A percentile compares a stretch with the other conserved stretches of the same genome.
These are phyloP conservation scores for Auanema freiburgensis DNA, from an alignment of 2,888 invertebrate species.

Conservation along the genomic window DNA sequence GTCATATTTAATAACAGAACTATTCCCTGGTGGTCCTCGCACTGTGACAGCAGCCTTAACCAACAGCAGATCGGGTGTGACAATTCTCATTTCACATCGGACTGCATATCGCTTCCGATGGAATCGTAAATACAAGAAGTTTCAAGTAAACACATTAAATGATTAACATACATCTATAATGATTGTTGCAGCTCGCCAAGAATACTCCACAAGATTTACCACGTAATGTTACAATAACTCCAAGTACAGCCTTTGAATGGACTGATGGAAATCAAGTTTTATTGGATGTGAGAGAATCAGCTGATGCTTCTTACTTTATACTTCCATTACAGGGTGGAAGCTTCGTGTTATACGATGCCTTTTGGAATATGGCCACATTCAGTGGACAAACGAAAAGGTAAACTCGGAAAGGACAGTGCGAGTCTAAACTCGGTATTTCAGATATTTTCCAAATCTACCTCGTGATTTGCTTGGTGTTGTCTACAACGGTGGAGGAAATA, in stretches of 20 bases:
- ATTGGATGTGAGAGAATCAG: conserved; percentile 32
- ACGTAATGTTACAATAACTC: conserved; percentile 50
- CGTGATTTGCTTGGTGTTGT: conserved; percentile 54
- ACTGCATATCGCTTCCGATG: conserved; percentile 56
- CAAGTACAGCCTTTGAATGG: conserved; percentile 58
- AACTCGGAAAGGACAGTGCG: neutral
- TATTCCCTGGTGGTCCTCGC: conserved; percentile 54
- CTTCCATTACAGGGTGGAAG: conserved; percentile 38
- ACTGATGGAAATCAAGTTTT: conserved; percentile 57
- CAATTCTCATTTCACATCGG: conserved; percentile 45
- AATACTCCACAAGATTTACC: conserved; percentile 52
- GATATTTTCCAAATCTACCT: conserved; percentile 51
- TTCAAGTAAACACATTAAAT: conserved; percentile 41
- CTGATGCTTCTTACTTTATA: neutral
- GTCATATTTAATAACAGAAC: conserved; percentile 47
- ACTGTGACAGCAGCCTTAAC: conserved; percentile 57
- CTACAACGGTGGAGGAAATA: conserved; percentile 41
- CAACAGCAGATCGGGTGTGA: conserved; percentile 53
- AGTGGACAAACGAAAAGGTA: conserved; percentile 37
- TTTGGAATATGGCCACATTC: conserved; percentile 58
- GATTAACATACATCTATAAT: neutral
- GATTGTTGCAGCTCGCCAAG: conserved; percentile 38
- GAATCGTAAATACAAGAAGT: conserved; percentile 50
- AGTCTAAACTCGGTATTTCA: conserved; percentile 1
- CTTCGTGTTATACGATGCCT: conserved; percentile 60